Evolutionary conservation across 2,888 invertebrate species (phyloP), one percentile per base, ranked within the genome.

Genomic region (Rhingia rostrata): DNA sequence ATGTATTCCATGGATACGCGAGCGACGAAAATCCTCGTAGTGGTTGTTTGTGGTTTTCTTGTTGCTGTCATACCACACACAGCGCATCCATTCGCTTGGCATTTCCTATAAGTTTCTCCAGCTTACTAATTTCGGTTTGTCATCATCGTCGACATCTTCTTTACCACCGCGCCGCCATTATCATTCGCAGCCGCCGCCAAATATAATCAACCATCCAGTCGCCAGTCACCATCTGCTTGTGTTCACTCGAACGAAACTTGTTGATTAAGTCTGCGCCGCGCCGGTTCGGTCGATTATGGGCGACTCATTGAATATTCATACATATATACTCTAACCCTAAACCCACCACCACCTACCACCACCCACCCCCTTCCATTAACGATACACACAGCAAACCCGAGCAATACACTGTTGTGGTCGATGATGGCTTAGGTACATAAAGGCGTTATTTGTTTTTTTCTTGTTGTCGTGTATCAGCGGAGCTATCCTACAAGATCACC

Each of bases 301-400:
- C 56, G 63, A 74, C 80, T 84, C 84, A 84, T 84, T 84, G 84
- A 84, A 84, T 84, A 84, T 84, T 84, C 84, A 84, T 84, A 80
- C 70, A 80, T 70, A 66, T 45, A 73, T 49, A 83, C 67, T 79
- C 66, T 45, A 41, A 22, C 45, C 39, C 70, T 49, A n/a, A n/a
- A n/a, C n/a, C n/a, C n/a, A n/a, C n/a, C n/a, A n/a, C n/a, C n/a
- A 37, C 32, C 39, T 47, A 37, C 12, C 49, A 22, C 14, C 14
- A 6, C 49, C 4, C 49, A 12, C 43, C 39, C 67, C 49, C 22
- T 33, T 22, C 41, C 43, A 61, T 33, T 47, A 73, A 35, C 63
- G 77, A 61, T 47, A 56, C 14, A 75, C 49, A 45, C 56, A 58
- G 35, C 53, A n/a, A 69, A 70, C 70, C 22, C 22, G 2, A 22